Evolutionary conservation across 2,888 invertebrate genomes (phyloP).

Genomic region (Ennomos erosarius): DNA sequence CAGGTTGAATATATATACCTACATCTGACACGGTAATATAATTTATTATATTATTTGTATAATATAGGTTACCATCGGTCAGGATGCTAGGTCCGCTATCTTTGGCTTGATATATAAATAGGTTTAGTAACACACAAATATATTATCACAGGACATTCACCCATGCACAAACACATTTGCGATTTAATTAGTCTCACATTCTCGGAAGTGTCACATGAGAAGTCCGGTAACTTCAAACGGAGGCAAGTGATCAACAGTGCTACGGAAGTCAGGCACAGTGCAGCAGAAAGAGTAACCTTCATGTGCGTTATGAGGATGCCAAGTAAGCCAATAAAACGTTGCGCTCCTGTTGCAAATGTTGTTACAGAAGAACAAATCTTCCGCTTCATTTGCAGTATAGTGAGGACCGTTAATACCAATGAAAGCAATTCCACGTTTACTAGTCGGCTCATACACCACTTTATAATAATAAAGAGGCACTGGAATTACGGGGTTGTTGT

Average conservation of each 20-base stretch:
- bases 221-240: slow-evolving; percentile 73
- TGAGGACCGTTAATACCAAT: slow-evolving; percentile 88
- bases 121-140: slow-evolving; percentile 22
- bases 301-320: slow-evolving; percentile 75
- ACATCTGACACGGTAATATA: too few species aligned
- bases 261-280: slow-evolving; percentile 80
- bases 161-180: slow-evolving; percentile 14
- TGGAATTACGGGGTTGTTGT: slow-evolving; percentile 73
- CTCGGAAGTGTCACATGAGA: slow-evolving; percentile 49
- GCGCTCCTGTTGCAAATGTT: slow-evolving; percentile 77
- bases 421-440: slow-evolving; percentile 82
- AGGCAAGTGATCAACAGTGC: slow-evolving; percentile 81
- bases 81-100: slow-evolving; percentile 25
- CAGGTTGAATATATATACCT: too few species aligned
- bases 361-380: slow-evolving; percentile 72
- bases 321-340: slow-evolving; percentile 84
- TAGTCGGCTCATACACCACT: slow-evolving; percentile 82
- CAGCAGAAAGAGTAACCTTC: slow-evolving; percentile 87
- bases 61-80: slow-evolving; percentile 11
- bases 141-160: slow-evolving; percentile 38
- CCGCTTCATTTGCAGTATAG: slow-evolving; percentile 57
- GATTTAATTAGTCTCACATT: too few species aligned
- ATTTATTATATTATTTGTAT: too few species aligned
- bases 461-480: slow-evolving; percentile 79
- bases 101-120: slow-evolving; percentile 9